Evolutionary conservation across 1,140 invertebrate species (phyloP), one percentile per base, ranked within the genome.

Genomic region (Pogonomyrmex californicus): DNA sequence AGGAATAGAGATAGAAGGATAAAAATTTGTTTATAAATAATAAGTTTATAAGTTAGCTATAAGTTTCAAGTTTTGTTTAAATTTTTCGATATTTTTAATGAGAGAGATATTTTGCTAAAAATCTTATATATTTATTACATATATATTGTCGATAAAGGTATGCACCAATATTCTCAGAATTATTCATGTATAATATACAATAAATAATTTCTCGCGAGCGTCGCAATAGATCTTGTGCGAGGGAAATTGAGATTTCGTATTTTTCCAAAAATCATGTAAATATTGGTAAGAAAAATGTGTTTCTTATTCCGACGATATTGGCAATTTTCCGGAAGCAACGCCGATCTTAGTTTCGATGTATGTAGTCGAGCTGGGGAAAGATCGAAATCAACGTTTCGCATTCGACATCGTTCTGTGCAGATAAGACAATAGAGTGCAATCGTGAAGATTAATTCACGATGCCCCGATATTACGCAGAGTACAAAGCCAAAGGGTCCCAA

Each of bases 391-490:
- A 73, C 51, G 33, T 75, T 83, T 75, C 79, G 68, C 66, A 47
- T 82, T 82, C 79, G 41, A 75, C 68, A 73, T 58, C n/a, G 54
- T 60, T 41, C 68, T n/a, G 68, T 54, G 9, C 12, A 60, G 79
- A 82, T 82, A 82, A 82, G 79, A 82, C 79, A 73, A 82, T 82
- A 47, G 79, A 71, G 41, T 33, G 79, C 66, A 60, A 82, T 82
- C 79, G 79, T 73, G 79, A 82, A 82, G 79, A 82, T 82, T 82
- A 82, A 82, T 82, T 82, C 66, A 71, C 78, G 78, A 82, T 71
- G 66, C 66, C 51, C 66, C 36, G n/a, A 17, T 73, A 82, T 82
- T 73, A 73, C 66, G 38, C 65, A 70, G 38, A 71, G 5, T 44
- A 82, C 51, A 82, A 82, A 82, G 66, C 66, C 51, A 71, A 82